These are phyloP conservation scores for Drosophila prosaltans DNA, from an alignment of 1,140 invertebrate genomes.

Conservation along the genomic window DNA sequence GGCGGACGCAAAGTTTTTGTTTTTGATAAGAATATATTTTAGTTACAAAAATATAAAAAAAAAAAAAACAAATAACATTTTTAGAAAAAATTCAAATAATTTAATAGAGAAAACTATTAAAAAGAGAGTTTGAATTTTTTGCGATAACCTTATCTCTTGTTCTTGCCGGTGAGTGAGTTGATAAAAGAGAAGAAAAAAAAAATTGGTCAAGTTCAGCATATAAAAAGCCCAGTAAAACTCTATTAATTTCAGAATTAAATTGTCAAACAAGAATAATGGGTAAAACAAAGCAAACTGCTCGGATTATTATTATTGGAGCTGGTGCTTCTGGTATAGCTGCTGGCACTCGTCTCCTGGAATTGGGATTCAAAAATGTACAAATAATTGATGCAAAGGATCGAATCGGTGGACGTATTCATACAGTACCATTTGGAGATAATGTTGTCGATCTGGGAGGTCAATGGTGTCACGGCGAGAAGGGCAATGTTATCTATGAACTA, in stretches of 20 bases:
- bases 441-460: slow-evolving; percentile 92
- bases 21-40: slow-evolving; percentile 1
- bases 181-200: no score
- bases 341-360: slow-evolving; percentile 84
- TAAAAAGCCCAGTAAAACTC: neutral
- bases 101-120: no score
- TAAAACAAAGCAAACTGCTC: slow-evolving; percentile 56
- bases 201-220: neutral
- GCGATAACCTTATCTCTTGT: no score
- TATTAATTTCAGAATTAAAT: neutral
- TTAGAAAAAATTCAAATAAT: no score
- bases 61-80: no score
- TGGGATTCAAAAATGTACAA: slow-evolving; percentile 84
- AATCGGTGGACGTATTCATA: slow-evolving; percentile 88
- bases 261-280: slow-evolving; percentile 9
- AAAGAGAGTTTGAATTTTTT: no score
- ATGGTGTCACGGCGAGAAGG: slow-evolving; percentile 89
- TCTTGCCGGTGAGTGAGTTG: no score
- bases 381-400: slow-evolving; percentile 88
- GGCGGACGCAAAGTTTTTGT: neutral
- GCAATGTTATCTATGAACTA: slow-evolving; percentile 88
- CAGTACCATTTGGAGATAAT: slow-evolving; percentile 86
- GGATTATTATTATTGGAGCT: slow-evolving; percentile 85
- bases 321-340: slow-evolving; percentile 86
- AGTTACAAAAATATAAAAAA: no score